Percentiles rank a stretch among this genome's conserved stretches.
These are phyloP conservation scores for Etheostoma perlongum DNA, from an alignment of 2,797 vertebrate species.

Conservation along the genomic window DNA sequence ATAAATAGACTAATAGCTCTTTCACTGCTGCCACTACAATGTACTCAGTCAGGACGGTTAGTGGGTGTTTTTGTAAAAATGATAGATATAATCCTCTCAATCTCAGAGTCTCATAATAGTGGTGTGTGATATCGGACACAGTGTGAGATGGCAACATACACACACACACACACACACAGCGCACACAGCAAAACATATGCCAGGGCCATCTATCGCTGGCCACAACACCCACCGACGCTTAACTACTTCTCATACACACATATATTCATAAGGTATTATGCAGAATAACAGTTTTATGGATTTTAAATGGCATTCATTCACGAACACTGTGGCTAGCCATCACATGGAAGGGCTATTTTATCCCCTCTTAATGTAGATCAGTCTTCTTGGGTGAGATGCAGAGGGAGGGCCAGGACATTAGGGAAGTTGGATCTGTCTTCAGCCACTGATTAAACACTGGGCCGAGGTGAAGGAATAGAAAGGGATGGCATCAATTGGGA, in stretches of 20 bases:
- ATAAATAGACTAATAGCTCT: constrained; percentile 76
- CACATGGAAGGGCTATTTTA: constrained; percentile 82
- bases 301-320: constrained; percentile 86
- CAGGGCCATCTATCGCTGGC: constrained; percentile 64
- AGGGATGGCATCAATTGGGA: constrained; percentile 64
- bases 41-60: constrained; percentile 66
- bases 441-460: constrained; percentile 75
- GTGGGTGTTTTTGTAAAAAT: constrained; percentile 73
- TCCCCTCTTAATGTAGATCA: constrained; percentile 82
- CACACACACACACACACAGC: constrained; percentile 11
- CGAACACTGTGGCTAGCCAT: constrained; percentile 77
- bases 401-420: constrained; percentile 78
- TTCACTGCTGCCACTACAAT: constrained; percentile 67
- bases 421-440: constrained; percentile 78
- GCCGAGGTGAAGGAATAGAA: constrained; percentile 56
- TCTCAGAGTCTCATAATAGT: constrained; percentile 67
- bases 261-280: constrained; percentile 86
- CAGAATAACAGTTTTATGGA: constrained; percentile 87
- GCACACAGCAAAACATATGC: constrained; percentile 53
- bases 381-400: constrained; percentile 72
- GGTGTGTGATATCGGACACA: constrained; percentile 60
- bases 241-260: constrained; percentile 75
- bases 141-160: constrained; percentile 40
- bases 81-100: constrained; percentile 76
- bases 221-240: constrained; percentile 66